Evolutionary conservation across 2,797 vertebrate species (phyloP).

Genomic region (Mallotus villosus): DNA sequence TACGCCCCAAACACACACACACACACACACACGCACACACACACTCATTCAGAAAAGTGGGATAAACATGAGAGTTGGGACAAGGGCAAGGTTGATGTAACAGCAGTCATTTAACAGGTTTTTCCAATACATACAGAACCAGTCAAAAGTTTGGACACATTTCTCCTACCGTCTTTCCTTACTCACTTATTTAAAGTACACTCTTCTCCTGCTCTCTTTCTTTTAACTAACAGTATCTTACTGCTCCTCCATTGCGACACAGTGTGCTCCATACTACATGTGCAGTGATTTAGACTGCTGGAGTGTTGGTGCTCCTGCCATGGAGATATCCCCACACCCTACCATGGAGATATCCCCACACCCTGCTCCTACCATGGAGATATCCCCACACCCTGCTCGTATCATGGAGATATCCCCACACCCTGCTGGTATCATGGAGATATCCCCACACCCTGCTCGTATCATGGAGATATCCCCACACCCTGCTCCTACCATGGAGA

Average conservation of each 20-base stretch:
- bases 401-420: no score
- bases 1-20: not conserved
- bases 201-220: not conserved
- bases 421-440: no score
- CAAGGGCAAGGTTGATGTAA: no score
- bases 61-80: no score
- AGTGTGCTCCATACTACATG: not conserved
- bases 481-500: not conserved
- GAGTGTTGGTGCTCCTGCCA: slow-evolving; percentile 26
- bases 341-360: not conserved
- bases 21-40: slow-evolving; percentile 2
- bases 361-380: no score
- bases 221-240: not conserved
- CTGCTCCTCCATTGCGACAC: no score
- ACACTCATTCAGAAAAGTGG: not conserved
- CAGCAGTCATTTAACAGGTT: no score
- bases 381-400: no score
- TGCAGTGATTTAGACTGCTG: slow-evolving; percentile 7
- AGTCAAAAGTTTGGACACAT: no score
- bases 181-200: not conserved
- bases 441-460: not conserved
- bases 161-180: not conserved
- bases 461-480: not conserved
- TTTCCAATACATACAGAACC: no score
- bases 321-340: slow-evolving; percentile 9